These are phyloP conservation scores for Drosophila buzzatii DNA, from an alignment of 2,888 invertebrate genomes.

Conservation along the genomic window DNA sequence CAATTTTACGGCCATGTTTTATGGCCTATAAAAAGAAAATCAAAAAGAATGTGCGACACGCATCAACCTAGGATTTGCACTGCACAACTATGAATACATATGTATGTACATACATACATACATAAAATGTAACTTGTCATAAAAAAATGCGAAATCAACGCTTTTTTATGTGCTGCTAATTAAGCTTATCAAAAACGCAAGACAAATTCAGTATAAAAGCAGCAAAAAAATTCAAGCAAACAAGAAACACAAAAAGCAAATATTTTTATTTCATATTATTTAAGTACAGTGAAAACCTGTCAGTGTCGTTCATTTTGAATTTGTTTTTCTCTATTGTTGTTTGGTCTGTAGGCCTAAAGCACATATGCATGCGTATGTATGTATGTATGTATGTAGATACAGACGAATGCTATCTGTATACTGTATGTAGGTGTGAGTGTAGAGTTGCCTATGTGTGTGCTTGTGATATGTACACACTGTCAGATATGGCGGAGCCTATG, in stretches of 20 bases:
- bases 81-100: slow-evolving; percentile 11
- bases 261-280: slow-evolving; percentile 51
- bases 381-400: slow-evolving; percentile 13
- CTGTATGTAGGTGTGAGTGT: slow-evolving; percentile 22
- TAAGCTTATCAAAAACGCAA: slow-evolving; percentile 63
- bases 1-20: slow-evolving; percentile 31
- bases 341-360: slow-evolving; percentile 48
- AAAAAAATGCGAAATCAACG: slow-evolving; percentile 28
- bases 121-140: slow-evolving; percentile 12
- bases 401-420: slow-evolving; percentile 41
- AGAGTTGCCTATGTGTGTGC: slow-evolving; percentile 12
- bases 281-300: slow-evolving; percentile 63
- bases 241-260: slow-evolving; percentile 32
- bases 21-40: slow-evolving; percentile 35
- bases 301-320: slow-evolving; percentile 63
- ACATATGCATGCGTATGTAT: slow-evolving; percentile 13
- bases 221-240: slow-evolving; percentile 18
- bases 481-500: slow-evolving; percentile 50
- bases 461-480: slow-evolving; percentile 36
- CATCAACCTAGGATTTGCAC: slow-evolving; percentile 11
- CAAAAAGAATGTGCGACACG: slow-evolving; percentile 33
- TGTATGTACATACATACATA: not conserved
- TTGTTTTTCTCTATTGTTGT: slow-evolving; percentile 48
- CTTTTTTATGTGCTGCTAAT: slow-evolving; percentile 69
- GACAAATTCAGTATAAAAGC: slow-evolving; percentile 35